A percentile compares a stretch with the other conserved stretches of the same genome.
These are phyloP conservation scores for Thripadectes ignobilis DNA, from an alignment of 2,797 vertebrate species.

Conservation along the genomic window DNA sequence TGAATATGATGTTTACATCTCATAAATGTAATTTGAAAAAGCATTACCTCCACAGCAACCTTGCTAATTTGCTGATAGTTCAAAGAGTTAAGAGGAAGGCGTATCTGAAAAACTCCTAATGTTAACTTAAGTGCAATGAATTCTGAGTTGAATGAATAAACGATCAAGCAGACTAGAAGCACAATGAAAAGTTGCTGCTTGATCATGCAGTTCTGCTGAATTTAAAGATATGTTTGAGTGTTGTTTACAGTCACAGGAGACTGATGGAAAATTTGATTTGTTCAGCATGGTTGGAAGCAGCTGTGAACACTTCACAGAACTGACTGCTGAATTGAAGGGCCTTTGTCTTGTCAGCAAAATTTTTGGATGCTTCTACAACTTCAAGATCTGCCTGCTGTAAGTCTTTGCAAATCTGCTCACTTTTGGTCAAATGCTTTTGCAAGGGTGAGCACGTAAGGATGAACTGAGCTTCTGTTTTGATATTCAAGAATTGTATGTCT, in stretches of 20 bases:
- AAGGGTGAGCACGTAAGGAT: background rate
- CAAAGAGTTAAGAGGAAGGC: background rate
- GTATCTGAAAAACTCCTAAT: background rate
- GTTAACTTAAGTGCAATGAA: background rate
- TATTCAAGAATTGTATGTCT: background rate
- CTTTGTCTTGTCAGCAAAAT: conserved; percentile 14
- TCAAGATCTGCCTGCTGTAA: background rate
- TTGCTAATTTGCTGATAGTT: background rate
- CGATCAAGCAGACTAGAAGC: background rate
- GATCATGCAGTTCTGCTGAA: background rate
- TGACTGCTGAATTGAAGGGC: conserved; percentile 1
- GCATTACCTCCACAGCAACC: background rate
- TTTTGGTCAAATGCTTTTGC: background rate
- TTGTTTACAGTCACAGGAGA: background rate
- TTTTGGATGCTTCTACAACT: background rate
- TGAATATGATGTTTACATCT: background rate
- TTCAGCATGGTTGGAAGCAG: conserved; percentile 38
- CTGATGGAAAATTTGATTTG: background rate
- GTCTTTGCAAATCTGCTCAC: background rate
- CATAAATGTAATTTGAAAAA: background rate
- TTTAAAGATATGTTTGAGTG: background rate
- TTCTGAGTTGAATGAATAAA: background rate
- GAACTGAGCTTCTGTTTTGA: background rate
- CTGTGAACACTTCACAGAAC: conserved; percentile 45
- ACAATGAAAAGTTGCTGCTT: background rate